Base-by-base conservation (phyloP, 2,797 vertebrate species). In the Microtus californicus region DNA sequence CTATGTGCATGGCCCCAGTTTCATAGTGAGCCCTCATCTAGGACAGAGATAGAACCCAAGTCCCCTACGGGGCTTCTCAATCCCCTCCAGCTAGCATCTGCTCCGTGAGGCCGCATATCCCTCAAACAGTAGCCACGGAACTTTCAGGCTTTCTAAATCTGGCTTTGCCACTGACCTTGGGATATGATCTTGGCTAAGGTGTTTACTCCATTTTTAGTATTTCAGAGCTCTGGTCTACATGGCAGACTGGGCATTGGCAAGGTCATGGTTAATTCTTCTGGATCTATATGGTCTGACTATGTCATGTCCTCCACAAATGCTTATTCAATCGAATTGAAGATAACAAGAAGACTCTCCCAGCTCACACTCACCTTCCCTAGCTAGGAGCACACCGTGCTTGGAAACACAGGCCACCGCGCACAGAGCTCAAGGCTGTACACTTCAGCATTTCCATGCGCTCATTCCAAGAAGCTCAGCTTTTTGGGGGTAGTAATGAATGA, bases 401-500 rank as follows among this genome's bases (percentile, higher is more conserved):
- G 67, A 76, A 80, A 59, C 56, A 23, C 13, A 21, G 90, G 78
- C 45, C 69, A 17, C 13, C 17, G 56, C 5, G 40, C 13, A 4
- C 0, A 14, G 43, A 80, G 17, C 79, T 69, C 77, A 78, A 51
- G 54, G 73, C 11, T 61, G 17, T 2, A 56, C 87, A 77, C 83
- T 0, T 0, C 8, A 13, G 54, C 29, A 4, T 59, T 73, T 37
- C 67, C n/a, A 1, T 4, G n/a, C 4, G 40, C 45, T 89, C 7
- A 1, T 43, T 69, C 61, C 29, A 34, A 74, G 27, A 78, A 71
- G 34, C 48, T 87, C 78, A 31, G 54, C 40, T 40, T 81, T 90
- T n/a, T 15, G 76, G 51, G 69, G 23, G 82, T 43, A 77, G 74
- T 76, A 92, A 86, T 56, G 51, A 94, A 91, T 81, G 79, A 65